Evolutionary conservation across 2,888 invertebrate species (phyloP).

Genomic region (Abrostola tripartita): DNA sequence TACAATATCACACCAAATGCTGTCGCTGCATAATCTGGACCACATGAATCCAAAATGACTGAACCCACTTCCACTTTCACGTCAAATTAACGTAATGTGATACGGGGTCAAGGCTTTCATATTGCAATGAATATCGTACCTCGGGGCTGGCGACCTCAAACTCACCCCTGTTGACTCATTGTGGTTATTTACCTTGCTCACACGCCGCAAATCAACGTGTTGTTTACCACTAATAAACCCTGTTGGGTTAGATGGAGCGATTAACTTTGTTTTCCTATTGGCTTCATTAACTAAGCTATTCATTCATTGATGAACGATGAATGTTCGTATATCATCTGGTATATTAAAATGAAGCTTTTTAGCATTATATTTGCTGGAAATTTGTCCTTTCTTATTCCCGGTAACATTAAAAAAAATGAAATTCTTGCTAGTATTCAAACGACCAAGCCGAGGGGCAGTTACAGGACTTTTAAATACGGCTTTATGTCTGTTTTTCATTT

Average conservation of each 20-base stretch:
- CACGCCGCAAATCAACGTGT: constrained; percentile 37
- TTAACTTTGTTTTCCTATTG: constrained; percentile 14
- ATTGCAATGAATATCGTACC: constrained; percentile 46
- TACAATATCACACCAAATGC: no score
- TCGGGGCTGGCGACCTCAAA: constrained; percentile 44
- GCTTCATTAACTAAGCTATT: constrained; percentile 17
- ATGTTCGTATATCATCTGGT: constrained; percentile 18
- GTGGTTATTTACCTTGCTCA: constrained; percentile 28
- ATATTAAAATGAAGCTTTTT: not conserved
- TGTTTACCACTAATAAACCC: constrained; percentile 41
- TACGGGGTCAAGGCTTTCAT: constrained; percentile 32
- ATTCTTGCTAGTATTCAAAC: no score
- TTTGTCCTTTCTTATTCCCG: no score
- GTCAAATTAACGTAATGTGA: constrained; percentile 19
- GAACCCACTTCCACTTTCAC: not conserved
- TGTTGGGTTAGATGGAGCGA: constrained; percentile 32
- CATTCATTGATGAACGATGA: constrained; percentile 11
- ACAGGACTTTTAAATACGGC: no score
- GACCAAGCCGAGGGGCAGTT: no score
- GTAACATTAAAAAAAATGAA: no score
- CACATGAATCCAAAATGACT: not conserved
- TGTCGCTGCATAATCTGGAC: no score
- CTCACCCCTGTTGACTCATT: constrained; percentile 53
- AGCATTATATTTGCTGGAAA: not conserved
- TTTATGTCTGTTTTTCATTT: no score